A percentile compares a stretch with the other conserved stretches of the same genome.
These are phyloP conservation scores for Thymallus thymallus DNA, from an alignment of 2,113 vertebrate genomes.

Conservation along the genomic window DNA sequence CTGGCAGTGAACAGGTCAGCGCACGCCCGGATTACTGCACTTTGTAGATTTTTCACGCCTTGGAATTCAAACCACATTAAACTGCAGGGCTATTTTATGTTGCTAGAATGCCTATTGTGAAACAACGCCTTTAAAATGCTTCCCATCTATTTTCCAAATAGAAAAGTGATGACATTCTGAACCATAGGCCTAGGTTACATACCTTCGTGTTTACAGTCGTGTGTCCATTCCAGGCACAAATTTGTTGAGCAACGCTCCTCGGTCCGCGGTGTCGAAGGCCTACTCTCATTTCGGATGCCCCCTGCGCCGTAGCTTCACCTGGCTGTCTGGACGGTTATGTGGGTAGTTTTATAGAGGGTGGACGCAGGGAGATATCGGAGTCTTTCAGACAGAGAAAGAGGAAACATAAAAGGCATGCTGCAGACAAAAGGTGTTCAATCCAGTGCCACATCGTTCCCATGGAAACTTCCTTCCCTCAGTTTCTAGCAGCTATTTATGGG, in stretches of 20 bases:
- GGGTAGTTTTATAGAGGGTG: background rate
- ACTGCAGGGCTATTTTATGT: too few species aligned
- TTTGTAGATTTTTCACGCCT: too few species aligned
- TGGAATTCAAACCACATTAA: too few species aligned
- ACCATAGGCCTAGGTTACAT: background rate
- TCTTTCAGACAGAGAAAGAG: background rate
- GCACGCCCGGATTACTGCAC: too few species aligned
- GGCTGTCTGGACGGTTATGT: background rate
- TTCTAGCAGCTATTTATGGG: constrained; percentile 7
- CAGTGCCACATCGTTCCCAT: constrained; percentile 1
- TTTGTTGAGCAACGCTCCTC: background rate
- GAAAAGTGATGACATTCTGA: background rate
- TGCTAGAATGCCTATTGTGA: too few species aligned
- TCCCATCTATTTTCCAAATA: too few species aligned
- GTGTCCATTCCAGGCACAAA: background rate
- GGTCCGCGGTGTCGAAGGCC: background rate
- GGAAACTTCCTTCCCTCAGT: background rate
- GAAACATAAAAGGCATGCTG: background rate
- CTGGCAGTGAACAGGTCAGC: too few species aligned
- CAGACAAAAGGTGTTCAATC: constrained; percentile 6
- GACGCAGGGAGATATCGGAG: constrained; percentile 1
- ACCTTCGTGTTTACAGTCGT: background rate
- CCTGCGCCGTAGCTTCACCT: background rate
- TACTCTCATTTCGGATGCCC: too few species aligned
- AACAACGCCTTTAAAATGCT: too few species aligned